These are phyloP conservation scores for Triplophysa bombifrons DNA, from an alignment of 2,797 vertebrate genomes.

Conservation along the genomic window DNA sequence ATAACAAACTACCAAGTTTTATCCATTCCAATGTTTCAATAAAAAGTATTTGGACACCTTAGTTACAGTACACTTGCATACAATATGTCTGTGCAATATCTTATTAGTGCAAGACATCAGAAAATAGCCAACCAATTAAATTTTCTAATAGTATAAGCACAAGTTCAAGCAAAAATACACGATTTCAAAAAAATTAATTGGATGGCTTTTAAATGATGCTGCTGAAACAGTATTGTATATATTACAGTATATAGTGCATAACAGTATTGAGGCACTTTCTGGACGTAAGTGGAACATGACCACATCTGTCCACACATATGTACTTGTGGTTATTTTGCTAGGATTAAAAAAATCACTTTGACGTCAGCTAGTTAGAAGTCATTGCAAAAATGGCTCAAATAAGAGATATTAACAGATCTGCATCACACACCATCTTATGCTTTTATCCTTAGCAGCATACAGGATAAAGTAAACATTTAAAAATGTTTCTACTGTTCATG, in stretches of 20 bases:
- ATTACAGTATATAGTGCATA: neutral
- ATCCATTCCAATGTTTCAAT: neutral
- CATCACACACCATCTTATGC: neutral
- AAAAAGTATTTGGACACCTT: neutral
- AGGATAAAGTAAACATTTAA: no score
- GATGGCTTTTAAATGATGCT: neutral
- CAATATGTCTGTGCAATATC: neutral
- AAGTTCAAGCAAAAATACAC: neutral
- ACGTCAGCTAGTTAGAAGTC: no score
- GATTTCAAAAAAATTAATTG: neutral
- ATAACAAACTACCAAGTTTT: conserved; percentile 6
- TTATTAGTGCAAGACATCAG: neutral
- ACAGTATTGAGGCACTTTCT: no score
- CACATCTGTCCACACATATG: no score
- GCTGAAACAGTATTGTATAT: no score
- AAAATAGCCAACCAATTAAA: neutral
- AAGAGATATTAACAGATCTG: no score
- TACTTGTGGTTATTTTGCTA: no score
- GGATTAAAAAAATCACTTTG: no score
- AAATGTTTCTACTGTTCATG: neutral
- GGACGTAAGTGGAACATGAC: no score
- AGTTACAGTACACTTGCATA: no score
- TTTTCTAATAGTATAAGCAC: neutral
- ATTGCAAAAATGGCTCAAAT: no score
- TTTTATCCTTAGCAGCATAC: no score